Evolutionary conservation across 2,797 vertebrate genomes (phyloP).

Genomic region (Alexandromys oeconomus): DNA sequence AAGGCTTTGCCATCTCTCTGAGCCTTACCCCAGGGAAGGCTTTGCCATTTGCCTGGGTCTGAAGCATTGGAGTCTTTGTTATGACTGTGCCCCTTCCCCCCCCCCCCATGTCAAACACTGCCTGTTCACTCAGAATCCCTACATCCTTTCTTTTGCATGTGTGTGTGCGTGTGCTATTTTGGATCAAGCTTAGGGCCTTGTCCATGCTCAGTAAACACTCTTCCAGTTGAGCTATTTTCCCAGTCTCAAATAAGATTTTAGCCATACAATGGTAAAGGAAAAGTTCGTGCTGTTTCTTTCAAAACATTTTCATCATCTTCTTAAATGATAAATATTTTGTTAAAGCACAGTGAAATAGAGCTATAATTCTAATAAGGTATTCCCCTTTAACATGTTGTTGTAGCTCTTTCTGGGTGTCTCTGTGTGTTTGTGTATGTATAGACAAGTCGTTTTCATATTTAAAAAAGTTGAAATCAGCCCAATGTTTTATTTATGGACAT

Average conservation of each 20-base stretch:
- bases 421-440: background rate
- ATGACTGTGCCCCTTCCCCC: background rate
- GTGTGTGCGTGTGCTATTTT: background rate
- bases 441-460: background rate
- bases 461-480: background rate
- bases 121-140: too few relatives aligned
- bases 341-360: background rate
- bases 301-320: constrained; percentile 29
- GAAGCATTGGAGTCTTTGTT: background rate
- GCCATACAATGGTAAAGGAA: background rate
- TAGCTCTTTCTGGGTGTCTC: background rate
- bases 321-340: background rate
- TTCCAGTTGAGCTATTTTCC: background rate
- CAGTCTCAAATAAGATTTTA: constrained; percentile 39
- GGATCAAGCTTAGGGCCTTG: background rate
- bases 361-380: background rate
- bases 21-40: background rate
- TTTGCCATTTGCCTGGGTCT: background rate
- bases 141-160: too few relatives aligned
- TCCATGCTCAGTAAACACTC: background rate
- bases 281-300: constrained; percentile 4
- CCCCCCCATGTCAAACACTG: background rate
- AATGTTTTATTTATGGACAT: background rate
- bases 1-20: background rate
- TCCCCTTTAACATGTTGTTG: constrained; percentile 16